Conservation (phyloP, 2,888 invertebrate genomes). For the Drosophila suboccidentalis region DNA sequence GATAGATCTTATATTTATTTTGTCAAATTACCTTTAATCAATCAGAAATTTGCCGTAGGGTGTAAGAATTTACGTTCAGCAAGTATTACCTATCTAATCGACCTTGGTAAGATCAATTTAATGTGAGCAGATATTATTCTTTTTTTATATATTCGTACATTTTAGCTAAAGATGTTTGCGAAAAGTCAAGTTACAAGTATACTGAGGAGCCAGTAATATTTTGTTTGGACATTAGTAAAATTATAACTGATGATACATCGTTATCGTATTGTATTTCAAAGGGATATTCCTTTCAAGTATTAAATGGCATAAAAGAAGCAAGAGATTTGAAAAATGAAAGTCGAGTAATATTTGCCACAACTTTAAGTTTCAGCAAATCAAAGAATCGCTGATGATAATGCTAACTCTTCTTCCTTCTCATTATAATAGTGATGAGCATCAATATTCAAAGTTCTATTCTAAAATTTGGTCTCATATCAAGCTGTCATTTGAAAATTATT, state of each 20-base stretch:
- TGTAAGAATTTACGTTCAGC: conserved; percentile 21
- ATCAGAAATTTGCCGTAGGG: conserved; percentile 30
- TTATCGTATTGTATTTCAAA: conserved; percentile 29
- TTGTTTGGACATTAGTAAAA: conserved; percentile 26
- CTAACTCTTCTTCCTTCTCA: neutral
- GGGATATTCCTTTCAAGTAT: conserved; percentile 31
- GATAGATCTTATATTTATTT: conserved; percentile 16
- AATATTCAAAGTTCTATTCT: neutral
- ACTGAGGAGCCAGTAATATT: conserved; percentile 26
- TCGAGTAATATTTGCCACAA: neutral
- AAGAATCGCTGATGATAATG: neutral
- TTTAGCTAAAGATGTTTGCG: conserved; percentile 30
- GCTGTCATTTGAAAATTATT: neutral
- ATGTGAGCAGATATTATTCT: neutral
- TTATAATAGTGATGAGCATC: neutral
- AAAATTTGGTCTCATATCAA: neutral
- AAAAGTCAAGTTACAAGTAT: neutral
- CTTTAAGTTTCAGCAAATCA: neutral
- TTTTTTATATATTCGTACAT: neutral
- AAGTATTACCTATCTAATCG: conserved; percentile 20
- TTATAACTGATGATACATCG: conserved; percentile 29
- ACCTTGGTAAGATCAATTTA: conserved; percentile 23
- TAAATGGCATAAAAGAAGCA: conserved; percentile 6
- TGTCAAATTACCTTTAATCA: conserved; percentile 28
- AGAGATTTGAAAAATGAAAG: neutral